A percentile compares a stretch with the other conserved stretches of the same genome.
Conservation (phyloP, 2,888 invertebrate species). For the Spilarctia lutea region DNA sequence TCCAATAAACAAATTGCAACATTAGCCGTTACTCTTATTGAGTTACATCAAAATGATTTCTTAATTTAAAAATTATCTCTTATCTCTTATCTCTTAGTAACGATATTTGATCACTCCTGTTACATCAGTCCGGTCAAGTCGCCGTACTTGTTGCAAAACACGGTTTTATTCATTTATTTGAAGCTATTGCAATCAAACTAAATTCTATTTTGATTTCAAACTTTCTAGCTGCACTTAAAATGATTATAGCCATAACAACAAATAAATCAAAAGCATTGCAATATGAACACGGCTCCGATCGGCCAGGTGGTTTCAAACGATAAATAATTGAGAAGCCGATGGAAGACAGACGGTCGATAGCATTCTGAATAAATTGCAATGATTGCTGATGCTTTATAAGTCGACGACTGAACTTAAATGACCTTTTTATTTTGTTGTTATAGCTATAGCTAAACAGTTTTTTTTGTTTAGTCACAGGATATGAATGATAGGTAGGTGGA, state of each 20-base stretch:
- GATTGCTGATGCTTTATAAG: slow-evolving; percentile 36
- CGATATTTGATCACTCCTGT: too few species aligned
- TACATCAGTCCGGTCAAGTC: too few species aligned
- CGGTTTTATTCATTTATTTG: too few species aligned
- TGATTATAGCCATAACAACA: too few species aligned
- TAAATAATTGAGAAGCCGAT: slow-evolving; percentile 58
- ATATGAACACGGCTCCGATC: slow-evolving; percentile 13
- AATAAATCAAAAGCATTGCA: slow-evolving; percentile 18
- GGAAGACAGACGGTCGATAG: slow-evolving; percentile 57
- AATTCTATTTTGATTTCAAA: not conserved
- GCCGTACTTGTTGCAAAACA: too few species aligned
- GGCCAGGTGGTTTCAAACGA: slow-evolving; percentile 51
- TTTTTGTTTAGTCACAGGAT: too few species aligned
- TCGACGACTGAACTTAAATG: slow-evolving; percentile 20
- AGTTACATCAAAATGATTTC: too few species aligned
- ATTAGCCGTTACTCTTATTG: too few species aligned
- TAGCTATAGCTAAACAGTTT: not conserved
- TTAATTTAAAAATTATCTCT: too few species aligned
- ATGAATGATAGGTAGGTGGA: too few species aligned
- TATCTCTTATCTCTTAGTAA: too few species aligned
- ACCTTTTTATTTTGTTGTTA: not conserved
- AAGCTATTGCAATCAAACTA: not conserved
- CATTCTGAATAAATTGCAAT: slow-evolving; percentile 49
- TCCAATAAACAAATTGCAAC: too few species aligned
- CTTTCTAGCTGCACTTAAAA: not conserved